phyloP scores from a whole-genome alignment of 2,888 invertebrate species.

The Nephrotoma appendiculata region DNA sequence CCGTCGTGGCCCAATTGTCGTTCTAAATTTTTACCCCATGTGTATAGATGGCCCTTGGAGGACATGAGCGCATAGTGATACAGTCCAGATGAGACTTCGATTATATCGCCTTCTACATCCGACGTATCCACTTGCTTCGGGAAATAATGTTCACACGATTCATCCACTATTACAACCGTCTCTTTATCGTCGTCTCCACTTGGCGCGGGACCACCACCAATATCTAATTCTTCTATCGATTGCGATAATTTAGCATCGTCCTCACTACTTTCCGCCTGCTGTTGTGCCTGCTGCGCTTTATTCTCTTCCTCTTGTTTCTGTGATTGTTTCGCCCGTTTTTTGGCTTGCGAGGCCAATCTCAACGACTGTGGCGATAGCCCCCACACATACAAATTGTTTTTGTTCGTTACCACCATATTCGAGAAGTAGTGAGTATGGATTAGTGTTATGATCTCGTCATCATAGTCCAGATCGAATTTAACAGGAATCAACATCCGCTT shows the following conservation, averaged over 20 bases:
- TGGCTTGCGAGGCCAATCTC: conserved; percentile 47
- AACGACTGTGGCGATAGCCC: conserved; percentile 63
- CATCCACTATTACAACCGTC: conserved; percentile 11
- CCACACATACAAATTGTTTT: conserved; percentile 57
- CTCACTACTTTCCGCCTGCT: not conserved
- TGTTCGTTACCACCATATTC: conserved; percentile 27
- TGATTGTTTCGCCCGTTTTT: conserved; percentile 39
- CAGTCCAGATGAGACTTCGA: conserved; percentile 52
- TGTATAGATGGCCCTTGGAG: conserved; percentile 53
- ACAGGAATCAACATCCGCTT: not conserved
- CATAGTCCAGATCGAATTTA: not conserved
- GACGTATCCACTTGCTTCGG: conserved; percentile 47
- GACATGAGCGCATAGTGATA: conserved; percentile 68
- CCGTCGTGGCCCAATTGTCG: conserved; percentile 61
- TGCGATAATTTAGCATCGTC: conserved; percentile 3
- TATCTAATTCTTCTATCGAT: conserved; percentile 8
- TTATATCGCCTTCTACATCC: conserved; percentile 39
- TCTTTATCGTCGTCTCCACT: conserved; percentile 21
- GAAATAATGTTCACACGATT: conserved; percentile 36
- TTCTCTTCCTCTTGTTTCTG: conserved; percentile 34
- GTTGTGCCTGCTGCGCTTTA: conserved; percentile 21
- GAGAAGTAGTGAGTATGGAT: not conserved
- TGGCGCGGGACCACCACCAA: conserved; percentile 7
- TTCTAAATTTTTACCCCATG: conserved; percentile 83
- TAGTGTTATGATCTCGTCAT: not conserved